These are phyloP conservation scores for Ailurus styani DNA, from an alignment of 2,113 vertebrate species.

Conservation along the genomic window DNA sequence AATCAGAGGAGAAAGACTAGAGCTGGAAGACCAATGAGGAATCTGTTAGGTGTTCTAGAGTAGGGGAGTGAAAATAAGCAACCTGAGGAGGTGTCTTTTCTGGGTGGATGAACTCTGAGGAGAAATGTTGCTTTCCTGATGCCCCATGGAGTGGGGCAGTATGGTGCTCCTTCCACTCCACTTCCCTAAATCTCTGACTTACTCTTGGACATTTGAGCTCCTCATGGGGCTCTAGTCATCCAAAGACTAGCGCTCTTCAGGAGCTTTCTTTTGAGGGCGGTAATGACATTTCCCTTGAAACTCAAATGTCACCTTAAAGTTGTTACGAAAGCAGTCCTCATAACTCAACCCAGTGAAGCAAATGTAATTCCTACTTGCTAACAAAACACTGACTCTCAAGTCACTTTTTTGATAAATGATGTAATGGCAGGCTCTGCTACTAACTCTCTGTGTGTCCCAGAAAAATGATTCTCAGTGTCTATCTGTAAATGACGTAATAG, in stretches of 20 bases:
- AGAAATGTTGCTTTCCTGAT: neutral
- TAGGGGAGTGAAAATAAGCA: neutral
- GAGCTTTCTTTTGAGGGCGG: neutral
- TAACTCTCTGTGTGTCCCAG: neutral
- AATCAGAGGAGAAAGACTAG: neutral
- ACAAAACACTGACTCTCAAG: neutral
- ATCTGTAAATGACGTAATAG: neutral
- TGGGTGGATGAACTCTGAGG: neutral
- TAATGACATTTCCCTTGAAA: neutral
- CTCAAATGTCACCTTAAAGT: neutral
- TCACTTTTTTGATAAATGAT: neutral
- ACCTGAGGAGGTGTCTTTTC: neutral
- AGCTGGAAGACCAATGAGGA: neutral
- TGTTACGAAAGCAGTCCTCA: neutral
- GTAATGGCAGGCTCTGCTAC: neutral
- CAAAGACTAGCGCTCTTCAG: neutral
- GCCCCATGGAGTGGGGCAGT: neutral
- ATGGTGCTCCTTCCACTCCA: neutral
- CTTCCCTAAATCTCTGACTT: neutral
- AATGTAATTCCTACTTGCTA: constrained; percentile 22
- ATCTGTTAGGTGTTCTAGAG: neutral
- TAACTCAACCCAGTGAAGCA: constrained; percentile 5
- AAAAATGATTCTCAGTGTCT: constrained; percentile 11
- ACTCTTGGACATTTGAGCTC: neutral
- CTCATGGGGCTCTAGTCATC: neutral